phyloP scores from a whole-genome alignment of 1,140 invertebrate species.

The Limonius californicus region DNA sequence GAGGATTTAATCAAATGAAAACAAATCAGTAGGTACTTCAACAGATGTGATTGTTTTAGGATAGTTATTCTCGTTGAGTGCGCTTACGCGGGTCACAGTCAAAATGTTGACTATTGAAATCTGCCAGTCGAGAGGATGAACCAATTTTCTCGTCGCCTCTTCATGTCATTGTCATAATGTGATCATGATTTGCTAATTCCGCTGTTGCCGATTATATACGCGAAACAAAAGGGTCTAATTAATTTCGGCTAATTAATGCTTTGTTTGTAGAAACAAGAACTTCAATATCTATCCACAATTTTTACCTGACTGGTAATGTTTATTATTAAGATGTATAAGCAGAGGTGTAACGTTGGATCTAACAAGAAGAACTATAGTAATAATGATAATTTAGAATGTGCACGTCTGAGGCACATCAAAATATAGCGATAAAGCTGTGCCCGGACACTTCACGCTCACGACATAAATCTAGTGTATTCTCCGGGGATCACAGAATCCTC shows the following conservation, averaged over 20 bases:
- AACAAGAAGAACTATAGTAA: neutral
- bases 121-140: constrained; percentile 7
- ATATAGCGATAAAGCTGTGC: constrained; percentile 33
- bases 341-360: no score
- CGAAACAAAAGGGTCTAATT: constrained; percentile 11
- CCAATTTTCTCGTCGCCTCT: constrained; percentile 15
- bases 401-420: constrained; percentile 31
- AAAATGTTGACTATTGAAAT: constrained; percentile 7
- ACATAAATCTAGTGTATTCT: constrained; percentile 36
- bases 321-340: no score
- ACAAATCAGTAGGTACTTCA: constrained; percentile 2
- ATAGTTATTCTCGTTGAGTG: constrained; percentile 1
- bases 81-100: neutral
- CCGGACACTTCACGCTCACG: constrained; percentile 33
- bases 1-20: constrained; percentile 2
- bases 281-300: no score
- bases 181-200: constrained; percentile 13
- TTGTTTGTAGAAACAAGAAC: neutral
- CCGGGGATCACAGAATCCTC: constrained; percentile 34
- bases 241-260: constrained; percentile 13
- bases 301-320: no score
- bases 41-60: neutral
- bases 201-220: constrained; percentile 4
- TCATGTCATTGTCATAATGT: constrained; percentile 12
- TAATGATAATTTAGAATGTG: neutral